Conservation (phyloP, 2,113 vertebrate species). For the Otocyon megalotis region DNA sequence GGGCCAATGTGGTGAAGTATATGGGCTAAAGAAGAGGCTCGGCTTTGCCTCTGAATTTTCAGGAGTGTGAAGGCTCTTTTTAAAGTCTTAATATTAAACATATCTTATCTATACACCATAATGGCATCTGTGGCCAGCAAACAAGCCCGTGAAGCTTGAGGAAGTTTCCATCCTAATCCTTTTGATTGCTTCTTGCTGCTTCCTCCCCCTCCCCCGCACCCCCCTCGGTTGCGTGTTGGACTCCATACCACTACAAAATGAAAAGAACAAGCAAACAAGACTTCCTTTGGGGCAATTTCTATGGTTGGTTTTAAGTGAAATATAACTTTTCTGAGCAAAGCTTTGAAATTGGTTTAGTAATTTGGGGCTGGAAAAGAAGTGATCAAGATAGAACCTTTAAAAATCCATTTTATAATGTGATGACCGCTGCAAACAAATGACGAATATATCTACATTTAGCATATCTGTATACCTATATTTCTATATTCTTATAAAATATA, state of each 20-base stretch:
- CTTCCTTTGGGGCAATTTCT: constrained; percentile 2
- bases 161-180: constrained; percentile 51
- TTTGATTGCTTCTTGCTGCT: constrained; percentile 39
- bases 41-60: constrained; percentile 45
- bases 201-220: neutral
- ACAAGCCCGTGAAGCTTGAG: constrained; percentile 17
- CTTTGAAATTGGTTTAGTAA: constrained; percentile 42
- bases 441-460: neutral
- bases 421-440: neutral
- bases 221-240: neutral
- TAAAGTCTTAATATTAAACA: constrained; percentile 63
- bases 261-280: constrained; percentile 28
- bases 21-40: constrained; percentile 33
- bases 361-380: constrained; percentile 36
- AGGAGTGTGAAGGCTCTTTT: constrained; percentile 53
- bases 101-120: constrained; percentile 41
- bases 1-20: neutral
- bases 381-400: constrained; percentile 44
- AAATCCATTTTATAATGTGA: neutral
- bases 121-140: constrained; percentile 52
- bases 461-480: neutral
- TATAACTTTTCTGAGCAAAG: constrained; percentile 49
- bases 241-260: neutral
- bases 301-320: constrained; percentile 32
- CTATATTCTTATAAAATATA: neutral